Percentiles rank a stretch among this genome's conserved stretches.
Conservation (phyloP, 2,113 vertebrate genomes). For the Urocolius indicus region DNA sequence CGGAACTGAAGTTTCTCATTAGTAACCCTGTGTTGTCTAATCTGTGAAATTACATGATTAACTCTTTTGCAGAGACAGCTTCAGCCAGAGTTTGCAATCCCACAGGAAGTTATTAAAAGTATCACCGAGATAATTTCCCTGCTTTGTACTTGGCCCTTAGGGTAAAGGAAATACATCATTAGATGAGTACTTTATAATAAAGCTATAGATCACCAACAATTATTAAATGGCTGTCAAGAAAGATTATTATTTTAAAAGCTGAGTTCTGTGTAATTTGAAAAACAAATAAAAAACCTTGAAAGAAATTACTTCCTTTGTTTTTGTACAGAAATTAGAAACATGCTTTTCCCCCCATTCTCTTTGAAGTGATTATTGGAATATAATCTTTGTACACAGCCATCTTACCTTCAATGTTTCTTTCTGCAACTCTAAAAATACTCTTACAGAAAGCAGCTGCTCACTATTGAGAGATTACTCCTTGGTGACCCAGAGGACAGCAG, state of each 20-base stretch:
- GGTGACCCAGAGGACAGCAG: background rate
- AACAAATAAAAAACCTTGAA: constrained; percentile 73
- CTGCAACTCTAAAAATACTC: constrained; percentile 2
- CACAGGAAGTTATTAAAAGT: constrained; percentile 91
- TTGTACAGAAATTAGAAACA: constrained; percentile 66
- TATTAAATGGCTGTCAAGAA: constrained; percentile 81
- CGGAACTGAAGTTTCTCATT: constrained; percentile 85
- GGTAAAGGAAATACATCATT: constrained; percentile 85
- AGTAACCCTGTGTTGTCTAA: constrained; percentile 88
- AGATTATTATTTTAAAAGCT: constrained; percentile 80
- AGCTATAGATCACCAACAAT: constrained; percentile 80
- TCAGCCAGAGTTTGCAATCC: constrained; percentile 76
- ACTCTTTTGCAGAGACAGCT: constrained; percentile 81
- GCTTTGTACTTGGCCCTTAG: constrained; percentile 81
- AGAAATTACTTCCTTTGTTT: constrained; percentile 76
- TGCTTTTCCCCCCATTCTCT: constrained; percentile 3
- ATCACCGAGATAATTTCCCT: constrained; percentile 80
- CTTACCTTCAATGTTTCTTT: constrained; percentile 39
- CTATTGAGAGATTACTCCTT: background rate
- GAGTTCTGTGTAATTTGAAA: constrained; percentile 73
- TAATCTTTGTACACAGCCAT: constrained; percentile 23
- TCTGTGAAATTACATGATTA: constrained; percentile 87
- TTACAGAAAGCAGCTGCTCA: background rate
- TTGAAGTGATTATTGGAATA: constrained; percentile 69
- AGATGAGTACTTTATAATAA: constrained; percentile 81